Evolutionary conservation across 2,113 vertebrate species (phyloP).

Genomic region (Agapornis roseicollis): DNA sequence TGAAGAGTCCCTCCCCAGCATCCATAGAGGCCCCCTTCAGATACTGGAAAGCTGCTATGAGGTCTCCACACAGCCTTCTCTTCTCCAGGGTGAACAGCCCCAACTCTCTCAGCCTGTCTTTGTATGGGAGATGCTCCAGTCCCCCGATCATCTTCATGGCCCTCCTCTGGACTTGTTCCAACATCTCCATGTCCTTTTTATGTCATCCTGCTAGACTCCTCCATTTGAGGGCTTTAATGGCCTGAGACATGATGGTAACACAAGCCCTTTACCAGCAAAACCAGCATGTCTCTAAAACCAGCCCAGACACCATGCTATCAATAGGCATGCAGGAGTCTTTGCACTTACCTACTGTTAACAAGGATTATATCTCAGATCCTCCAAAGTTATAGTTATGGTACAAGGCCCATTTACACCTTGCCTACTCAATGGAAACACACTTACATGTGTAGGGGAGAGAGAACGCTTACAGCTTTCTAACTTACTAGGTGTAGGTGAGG

Average conservation of each 20-base stretch:
- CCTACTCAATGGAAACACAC: background rate
- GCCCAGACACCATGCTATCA: background rate
- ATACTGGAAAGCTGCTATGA: too few species aligned
- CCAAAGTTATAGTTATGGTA: background rate
- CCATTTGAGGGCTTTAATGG: background rate
- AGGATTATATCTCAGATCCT: background rate
- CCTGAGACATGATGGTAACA: background rate
- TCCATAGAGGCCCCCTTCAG: too few species aligned
- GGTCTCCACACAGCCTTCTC: too few species aligned
- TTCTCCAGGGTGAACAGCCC: too few species aligned
- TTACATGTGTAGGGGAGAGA: background rate
- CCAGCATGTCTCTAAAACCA: background rate
- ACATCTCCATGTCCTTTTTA: too few species aligned
- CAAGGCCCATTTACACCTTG: background rate
- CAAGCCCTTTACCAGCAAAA: background rate
- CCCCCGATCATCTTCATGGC: too few species aligned
- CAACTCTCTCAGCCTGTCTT: too few species aligned
- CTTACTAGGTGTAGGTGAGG: slow-evolving; percentile 80
- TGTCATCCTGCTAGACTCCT: background rate
- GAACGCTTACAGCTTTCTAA: slow-evolving; percentile 2
- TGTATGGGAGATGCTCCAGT: too few species aligned
- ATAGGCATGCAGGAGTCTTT: background rate
- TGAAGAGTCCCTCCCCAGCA: too few species aligned
- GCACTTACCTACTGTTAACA: slow-evolving; percentile 24
- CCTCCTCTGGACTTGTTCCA: too few species aligned